Evolutionary conservation across 2,888 invertebrate species (phyloP), one percentile per base, ranked within the genome.

Genomic region (Mimumesa dahlbomi): DNA sequence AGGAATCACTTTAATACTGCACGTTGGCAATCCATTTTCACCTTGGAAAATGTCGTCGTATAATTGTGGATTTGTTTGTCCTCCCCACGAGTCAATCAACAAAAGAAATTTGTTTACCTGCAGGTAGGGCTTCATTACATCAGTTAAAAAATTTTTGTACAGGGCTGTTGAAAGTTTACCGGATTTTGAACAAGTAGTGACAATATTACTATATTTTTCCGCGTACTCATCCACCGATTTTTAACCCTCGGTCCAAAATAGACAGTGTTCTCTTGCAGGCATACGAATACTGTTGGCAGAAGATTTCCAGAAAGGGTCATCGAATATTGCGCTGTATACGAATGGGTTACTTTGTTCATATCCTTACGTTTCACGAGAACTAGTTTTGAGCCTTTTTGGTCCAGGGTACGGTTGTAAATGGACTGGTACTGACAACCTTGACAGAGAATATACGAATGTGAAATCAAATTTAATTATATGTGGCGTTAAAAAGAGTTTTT

Each of bases 201-300:
- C n/a, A n/a, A n/a, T n/a, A n/a, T n/a, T n/a, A n/a, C n/a, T n/a
- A n/a, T n/a, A n/a, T n/a, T n/a, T n/a, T n/a, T n/a, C n/a, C n/a
- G n/a, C n/a, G n/a, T n/a, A n/a, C n/a, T n/a, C n/a, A n/a, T n/a
- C 13, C 21, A 13, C 14, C 13, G 3, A 1, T 49, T 36, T 21
- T 49, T 1, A 0, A 49, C 4, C 7, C 9, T 14, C 7, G 13
- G 19, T 6, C 34, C 49, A 49, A 36, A 36, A 21, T 18, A 31
- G 25, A 21, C n/a, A 2, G 14, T 1, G 9, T 3, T 1, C 34
- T 36, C 49, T 49, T 49, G 36, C n/a, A 49, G 13, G n/a, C 49
- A 36, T 34, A 48, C 18, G n/a, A 49, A 36, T 4, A 36, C 36
- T 65, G 45, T 56, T 19, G 25, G 49, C 43, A 64, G 3, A 6